These are phyloP conservation scores for Canis aureus DNA, from an alignment of 2,113 vertebrate genomes.

Conservation along the genomic window DNA sequence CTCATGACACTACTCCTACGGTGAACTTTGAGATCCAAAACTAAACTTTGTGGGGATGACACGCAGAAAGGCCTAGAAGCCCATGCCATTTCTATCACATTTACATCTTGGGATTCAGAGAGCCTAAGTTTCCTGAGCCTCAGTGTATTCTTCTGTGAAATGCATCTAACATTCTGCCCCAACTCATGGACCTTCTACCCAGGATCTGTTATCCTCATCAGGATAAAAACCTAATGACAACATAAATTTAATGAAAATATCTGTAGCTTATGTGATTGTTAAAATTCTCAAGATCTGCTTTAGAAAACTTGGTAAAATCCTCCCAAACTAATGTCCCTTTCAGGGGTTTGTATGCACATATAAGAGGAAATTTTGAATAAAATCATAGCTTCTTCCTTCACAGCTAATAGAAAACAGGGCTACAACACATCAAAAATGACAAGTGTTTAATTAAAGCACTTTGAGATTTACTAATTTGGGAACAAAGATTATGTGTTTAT, in stretches of 20 bases:
- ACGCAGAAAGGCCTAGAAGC: not conserved
- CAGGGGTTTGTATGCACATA: not conserved
- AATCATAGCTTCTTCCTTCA: conserved; percentile 3
- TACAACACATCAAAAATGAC: not conserved
- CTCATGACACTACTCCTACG: not conserved
- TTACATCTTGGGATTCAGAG: not conserved
- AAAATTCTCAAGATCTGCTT: conserved; percentile 12
- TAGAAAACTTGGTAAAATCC: not conserved
- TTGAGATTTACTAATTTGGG: conserved; percentile 17
- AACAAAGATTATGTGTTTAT: not conserved
- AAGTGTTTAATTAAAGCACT: conserved; percentile 40
- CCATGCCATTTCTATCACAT: no score
- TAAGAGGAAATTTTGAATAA: not conserved
- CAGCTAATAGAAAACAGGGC: not conserved
- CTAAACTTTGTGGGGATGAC: not conserved
- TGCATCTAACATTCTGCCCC: not conserved
- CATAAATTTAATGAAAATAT: not conserved
- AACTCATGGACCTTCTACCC: not conserved
- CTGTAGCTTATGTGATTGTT: not conserved
- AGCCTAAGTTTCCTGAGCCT: not conserved
- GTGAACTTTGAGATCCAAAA: not conserved
- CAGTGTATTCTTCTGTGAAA: not conserved
- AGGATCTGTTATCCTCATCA: not conserved
- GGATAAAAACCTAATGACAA: not conserved
- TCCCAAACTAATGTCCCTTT: not conserved